These are phyloP conservation scores for Sminthurides aquaticus DNA, from an alignment of 2,888 invertebrate genomes.

Conservation along the genomic window DNA sequence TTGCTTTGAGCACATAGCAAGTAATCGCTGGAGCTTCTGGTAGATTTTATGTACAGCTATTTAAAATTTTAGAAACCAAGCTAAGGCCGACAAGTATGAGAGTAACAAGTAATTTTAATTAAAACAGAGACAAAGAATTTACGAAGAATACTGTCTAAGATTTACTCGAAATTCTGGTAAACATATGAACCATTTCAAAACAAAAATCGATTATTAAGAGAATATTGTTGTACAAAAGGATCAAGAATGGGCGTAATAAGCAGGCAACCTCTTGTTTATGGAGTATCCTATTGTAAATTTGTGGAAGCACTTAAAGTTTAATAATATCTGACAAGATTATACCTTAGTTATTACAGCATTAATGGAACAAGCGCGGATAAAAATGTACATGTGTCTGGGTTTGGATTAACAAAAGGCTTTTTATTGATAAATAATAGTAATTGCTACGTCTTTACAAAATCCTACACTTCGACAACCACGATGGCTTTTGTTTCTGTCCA, in stretches of 20 bases:
- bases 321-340: not conserved
- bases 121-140: no score
- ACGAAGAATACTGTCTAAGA: not conserved
- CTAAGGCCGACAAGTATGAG: no score
- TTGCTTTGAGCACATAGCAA: no score
- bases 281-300: not conserved
- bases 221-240: not conserved
- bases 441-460: constrained; percentile 22
- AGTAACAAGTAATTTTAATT: no score
- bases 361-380: not conserved
- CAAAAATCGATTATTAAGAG: not conserved
- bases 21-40: no score
- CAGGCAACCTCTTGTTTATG: not conserved
- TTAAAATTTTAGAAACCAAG: no score
- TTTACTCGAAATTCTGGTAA: not conserved
- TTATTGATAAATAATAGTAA: constrained; percentile 13
- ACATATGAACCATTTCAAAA: not conserved
- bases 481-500: constrained; percentile 14
- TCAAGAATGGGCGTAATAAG: not conserved
- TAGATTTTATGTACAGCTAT: no score
- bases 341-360: not conserved
- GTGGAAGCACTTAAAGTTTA: not conserved
- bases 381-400: not conserved
- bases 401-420: constrained; percentile 17
- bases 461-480: constrained; percentile 23